Base-by-base conservation (phyloP, 2,888 invertebrate genomes). In the Patella caerulea region DNA sequence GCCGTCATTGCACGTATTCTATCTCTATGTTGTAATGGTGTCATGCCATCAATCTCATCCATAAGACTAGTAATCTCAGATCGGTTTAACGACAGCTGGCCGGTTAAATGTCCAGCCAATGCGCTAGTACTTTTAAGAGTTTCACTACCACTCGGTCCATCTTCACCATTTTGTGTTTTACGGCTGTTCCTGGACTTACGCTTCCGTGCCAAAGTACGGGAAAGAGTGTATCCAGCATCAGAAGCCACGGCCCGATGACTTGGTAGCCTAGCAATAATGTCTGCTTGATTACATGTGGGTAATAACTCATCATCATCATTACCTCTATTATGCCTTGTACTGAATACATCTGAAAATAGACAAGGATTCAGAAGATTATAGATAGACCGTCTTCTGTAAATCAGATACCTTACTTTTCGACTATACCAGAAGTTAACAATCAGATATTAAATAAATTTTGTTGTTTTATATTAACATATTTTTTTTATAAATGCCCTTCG, bases 1-100 rank as follows among this genome's bases (percentile, higher is more conserved):
- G 85, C 84, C 17, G 85, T 77, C 84, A 87, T 86, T n/a, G 79
- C 77, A 55, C 79, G 80, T 9, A 87, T 81, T 65, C 81, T 81
- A 34, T 85, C 79, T 29, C 76, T 56, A 69, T 54, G 72, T 75
- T 79, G 29, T 79, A 71, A 14, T 78, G 72, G 45, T 72, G 77
- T 17, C 74, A 77, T 17, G 80, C 80, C n/a, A 81, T 80, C 52
- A 83, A 59, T 73, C 29, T 74, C 69, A 59, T 72, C 76, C n/a
- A 59, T 52, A 29, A 72, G 54, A 70, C 52, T 15, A 52, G 19
- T 55, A 19, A 71, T 54, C 9, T 53, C 54, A 24, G 65, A 55
- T 55, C 71, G 29, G n/a, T 71, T n/a, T 14, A 71, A 75, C 29
- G 53, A 53, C 55, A 15, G 52, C 19, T 71, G 54, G 2, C 70